Evolutionary conservation across 2,113 vertebrate genomes (phyloP).

Genomic region (Melanerpes aurifrons): DNA sequence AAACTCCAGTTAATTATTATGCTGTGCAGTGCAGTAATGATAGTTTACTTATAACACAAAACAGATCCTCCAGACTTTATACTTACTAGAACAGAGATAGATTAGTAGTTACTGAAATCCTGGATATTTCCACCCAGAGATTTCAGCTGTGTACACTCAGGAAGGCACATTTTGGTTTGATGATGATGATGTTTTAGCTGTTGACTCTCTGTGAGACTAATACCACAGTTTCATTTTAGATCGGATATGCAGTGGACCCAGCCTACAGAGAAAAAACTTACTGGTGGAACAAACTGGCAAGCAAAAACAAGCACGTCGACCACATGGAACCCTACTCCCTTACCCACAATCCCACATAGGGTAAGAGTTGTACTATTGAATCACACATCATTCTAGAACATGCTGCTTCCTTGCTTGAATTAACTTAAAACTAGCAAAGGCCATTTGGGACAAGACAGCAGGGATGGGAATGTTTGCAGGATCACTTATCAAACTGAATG

Average conservation of each 20-base stretch:
- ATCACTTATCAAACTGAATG: neutral
- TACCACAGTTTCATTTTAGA: slow-evolving; percentile 66
- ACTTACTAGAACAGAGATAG: neutral
- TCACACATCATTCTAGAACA: neutral
- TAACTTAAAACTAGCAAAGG: neutral
- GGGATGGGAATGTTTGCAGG: neutral
- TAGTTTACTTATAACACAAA: neutral
- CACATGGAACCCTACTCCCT: slow-evolving; percentile 83
- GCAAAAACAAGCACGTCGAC: slow-evolving; percentile 87
- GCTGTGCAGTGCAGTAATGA: neutral
- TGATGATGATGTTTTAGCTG: neutral
- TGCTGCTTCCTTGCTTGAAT: neutral
- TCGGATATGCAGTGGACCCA: slow-evolving; percentile 88
- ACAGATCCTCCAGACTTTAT: neutral
- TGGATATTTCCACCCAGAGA: neutral
- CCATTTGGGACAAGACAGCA: neutral
- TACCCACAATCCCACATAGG: slow-evolving; percentile 84
- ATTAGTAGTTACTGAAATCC: neutral
- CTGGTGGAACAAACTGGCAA: slow-evolving; percentile 88
- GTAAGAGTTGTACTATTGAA: slow-evolving; percentile 70
- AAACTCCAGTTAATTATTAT: neutral
- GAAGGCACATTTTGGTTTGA: neutral
- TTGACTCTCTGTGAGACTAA: neutral
- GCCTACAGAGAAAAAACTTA: slow-evolving; percentile 87
- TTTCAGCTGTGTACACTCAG: neutral